Evolutionary conservation across 1,140 invertebrate genomes (phyloP).

Genomic region (Saccostrea cuccullata): DNA sequence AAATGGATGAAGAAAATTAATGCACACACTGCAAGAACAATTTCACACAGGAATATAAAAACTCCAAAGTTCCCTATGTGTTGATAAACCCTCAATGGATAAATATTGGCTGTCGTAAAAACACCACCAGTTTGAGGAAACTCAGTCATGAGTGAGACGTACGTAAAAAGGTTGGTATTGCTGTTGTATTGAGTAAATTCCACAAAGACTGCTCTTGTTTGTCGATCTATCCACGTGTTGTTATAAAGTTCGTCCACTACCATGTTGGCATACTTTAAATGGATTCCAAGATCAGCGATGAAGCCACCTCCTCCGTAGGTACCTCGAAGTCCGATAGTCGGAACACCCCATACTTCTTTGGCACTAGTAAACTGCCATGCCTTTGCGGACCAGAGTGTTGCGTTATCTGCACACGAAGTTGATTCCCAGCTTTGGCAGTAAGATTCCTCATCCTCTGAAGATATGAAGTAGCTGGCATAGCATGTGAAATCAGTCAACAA

Average conservation of each 20-base stretch:
- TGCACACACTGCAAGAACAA: slow-evolving; percentile 45
- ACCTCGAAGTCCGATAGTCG: slow-evolving; percentile 45
- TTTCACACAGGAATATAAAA: slow-evolving; percentile 52
- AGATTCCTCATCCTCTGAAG: slow-evolving; percentile 41
- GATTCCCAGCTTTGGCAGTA: slow-evolving; percentile 57
- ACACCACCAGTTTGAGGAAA: slow-evolving; percentile 78
- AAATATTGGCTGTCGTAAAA: slow-evolving; percentile 47
- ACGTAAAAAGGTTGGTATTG: slow-evolving; percentile 63
- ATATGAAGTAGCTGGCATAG: slow-evolving; percentile 47
- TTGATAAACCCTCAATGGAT: slow-evolving; percentile 52
- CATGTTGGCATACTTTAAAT: slow-evolving; percentile 45
- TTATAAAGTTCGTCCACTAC: slow-evolving; percentile 72
- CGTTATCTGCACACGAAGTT: slow-evolving; percentile 31
- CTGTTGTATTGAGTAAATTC: slow-evolving; percentile 81
- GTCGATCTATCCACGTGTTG: slow-evolving; percentile 78
- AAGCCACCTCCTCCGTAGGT: slow-evolving; percentile 62
- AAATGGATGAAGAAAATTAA: slow-evolving; percentile 49
- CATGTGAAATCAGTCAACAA: slow-evolving; percentile 37
- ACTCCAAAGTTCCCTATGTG: slow-evolving; percentile 50
- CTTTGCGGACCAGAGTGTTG: slow-evolving; percentile 39
- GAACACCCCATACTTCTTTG: slow-evolving; percentile 54
- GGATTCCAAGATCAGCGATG: slow-evolving; percentile 57
- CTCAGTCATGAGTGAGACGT: slow-evolving; percentile 69
- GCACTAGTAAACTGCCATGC: slow-evolving; percentile 58
- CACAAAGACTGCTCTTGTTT: slow-evolving; percentile 79